These are phyloP conservation scores for Pyrochroa serraticornis DNA, from an alignment of 2,888 invertebrate genomes.

Conservation along the genomic window DNA sequence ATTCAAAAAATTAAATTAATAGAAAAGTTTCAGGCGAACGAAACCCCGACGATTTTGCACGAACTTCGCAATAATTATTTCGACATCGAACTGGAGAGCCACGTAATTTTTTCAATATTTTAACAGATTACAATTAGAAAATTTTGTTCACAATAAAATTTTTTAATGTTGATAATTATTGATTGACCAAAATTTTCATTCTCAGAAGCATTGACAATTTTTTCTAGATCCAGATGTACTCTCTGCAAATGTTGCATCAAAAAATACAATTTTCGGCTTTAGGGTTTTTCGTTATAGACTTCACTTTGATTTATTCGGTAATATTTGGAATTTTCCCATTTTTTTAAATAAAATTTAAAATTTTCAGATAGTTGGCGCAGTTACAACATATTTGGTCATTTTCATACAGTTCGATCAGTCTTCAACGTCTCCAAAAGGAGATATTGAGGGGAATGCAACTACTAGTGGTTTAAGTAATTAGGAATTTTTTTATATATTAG, in stretches of 20 bases:
- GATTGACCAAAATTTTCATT: too few relatives aligned
- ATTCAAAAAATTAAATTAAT: not conserved
- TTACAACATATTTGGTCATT: constrained; percentile 58
- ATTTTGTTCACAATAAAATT: not conserved
- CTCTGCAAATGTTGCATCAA: constrained; percentile 59
- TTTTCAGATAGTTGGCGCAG: constrained; percentile 57
- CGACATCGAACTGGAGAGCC: constrained; percentile 54
- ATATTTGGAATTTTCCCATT: constrained; percentile 16
- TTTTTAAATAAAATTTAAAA: not conserved
- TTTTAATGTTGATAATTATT: not conserved
- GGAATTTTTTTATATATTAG: too few relatives aligned
- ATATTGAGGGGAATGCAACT: too few relatives aligned
- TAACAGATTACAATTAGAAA: not conserved
- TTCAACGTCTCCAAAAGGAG: not conserved
- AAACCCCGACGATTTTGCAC: constrained; percentile 55
- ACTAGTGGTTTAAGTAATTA: too few relatives aligned
- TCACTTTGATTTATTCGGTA: constrained; percentile 58
- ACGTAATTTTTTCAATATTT: constrained; percentile 45
- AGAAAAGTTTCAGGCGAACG: constrained; percentile 52
- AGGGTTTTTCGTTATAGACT: constrained; percentile 60
- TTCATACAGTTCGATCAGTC: constrained; percentile 57
- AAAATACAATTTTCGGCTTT: constrained; percentile 57
- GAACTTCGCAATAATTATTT: constrained; percentile 53
- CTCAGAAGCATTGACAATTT: too few relatives aligned
- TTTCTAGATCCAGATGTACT: constrained; percentile 58